Evolutionary conservation across 1,140 invertebrate species (phyloP).

Genomic region (Zaprionus inermis): DNA sequence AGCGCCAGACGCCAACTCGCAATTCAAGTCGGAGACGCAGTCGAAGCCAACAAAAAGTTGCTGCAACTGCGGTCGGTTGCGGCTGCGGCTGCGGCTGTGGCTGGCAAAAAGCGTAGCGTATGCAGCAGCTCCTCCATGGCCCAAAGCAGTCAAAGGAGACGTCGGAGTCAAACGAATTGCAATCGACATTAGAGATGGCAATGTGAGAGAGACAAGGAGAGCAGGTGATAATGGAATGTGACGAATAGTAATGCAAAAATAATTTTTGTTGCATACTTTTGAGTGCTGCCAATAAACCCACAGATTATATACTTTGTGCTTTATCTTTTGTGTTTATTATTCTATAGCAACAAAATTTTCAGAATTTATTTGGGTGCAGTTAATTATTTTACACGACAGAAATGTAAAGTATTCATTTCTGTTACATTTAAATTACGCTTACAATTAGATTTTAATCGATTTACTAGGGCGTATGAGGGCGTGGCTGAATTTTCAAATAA

Average conservation of each 20-base stretch:
- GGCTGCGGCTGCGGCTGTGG: slow-evolving; percentile 7
- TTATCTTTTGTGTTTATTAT: no score
- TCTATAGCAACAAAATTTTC: no score
- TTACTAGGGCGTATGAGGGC: no score
- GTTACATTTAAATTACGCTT: no score
- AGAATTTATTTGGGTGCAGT: no score
- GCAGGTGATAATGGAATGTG: neutral
- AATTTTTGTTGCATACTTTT: no score
- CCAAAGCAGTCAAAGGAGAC: slow-evolving; percentile 8
- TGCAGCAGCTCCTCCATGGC: slow-evolving; percentile 9
- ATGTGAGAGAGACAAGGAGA: neutral
- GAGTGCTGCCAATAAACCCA: no score
- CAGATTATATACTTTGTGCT: no score
- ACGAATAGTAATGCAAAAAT: neutral
- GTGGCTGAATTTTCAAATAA: no score
- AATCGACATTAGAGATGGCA: slow-evolving; percentile 17
- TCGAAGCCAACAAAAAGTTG: slow-evolving; percentile 44
- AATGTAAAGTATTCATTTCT: no score
- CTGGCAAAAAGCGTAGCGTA: slow-evolving; percentile 25
- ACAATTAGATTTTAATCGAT: no score
- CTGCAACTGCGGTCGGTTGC: slow-evolving; percentile 20
- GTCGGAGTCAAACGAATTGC: slow-evolving; percentile 15
- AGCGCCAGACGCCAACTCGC: slow-evolving; percentile 49
- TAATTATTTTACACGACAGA: no score
- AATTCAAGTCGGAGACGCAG: neutral